These are phyloP conservation scores for Sebastolobus alascanus DNA, from an alignment of 2,797 vertebrate genomes.

Conservation along the genomic window DNA sequence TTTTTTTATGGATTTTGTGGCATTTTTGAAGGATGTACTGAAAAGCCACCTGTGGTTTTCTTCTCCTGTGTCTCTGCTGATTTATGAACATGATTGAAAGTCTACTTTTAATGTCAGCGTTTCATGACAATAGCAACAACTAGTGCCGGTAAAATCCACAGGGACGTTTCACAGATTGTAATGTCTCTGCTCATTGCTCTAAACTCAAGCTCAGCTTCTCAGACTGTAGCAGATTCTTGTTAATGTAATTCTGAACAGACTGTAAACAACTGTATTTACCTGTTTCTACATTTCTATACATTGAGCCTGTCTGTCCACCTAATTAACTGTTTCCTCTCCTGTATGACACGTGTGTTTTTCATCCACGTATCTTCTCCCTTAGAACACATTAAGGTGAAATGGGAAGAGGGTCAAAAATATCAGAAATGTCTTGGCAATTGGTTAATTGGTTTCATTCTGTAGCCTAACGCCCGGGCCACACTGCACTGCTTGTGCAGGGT, in stretches of 20 bases:
- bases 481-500: no score
- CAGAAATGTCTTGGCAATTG: background rate
- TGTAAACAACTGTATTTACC: background rate
- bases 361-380: background rate
- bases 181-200: background rate
- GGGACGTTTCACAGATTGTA: conserved; percentile 8
- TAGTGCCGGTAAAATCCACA: conserved; percentile 11
- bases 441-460: background rate
- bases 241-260: conserved; percentile 6
- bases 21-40: conserved; percentile 20
- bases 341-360: background rate
- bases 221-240: background rate
- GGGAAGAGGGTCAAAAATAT: background rate
- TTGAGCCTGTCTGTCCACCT: conserved; percentile 11
- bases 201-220: background rate
- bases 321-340: conserved; percentile 9
- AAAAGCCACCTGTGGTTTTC: conserved; percentile 22
- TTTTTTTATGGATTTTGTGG: background rate
- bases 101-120: conserved; percentile 20
- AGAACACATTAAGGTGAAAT: background rate
- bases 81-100: conserved; percentile 33
- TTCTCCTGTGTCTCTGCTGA: conserved; percentile 18
- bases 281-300: conserved; percentile 2
- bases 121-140: conserved; percentile 14
- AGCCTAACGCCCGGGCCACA: no score